phyloP scores from a whole-genome alignment of 2,888 invertebrate genomes.

The Tanypteryx hageni region DNA sequence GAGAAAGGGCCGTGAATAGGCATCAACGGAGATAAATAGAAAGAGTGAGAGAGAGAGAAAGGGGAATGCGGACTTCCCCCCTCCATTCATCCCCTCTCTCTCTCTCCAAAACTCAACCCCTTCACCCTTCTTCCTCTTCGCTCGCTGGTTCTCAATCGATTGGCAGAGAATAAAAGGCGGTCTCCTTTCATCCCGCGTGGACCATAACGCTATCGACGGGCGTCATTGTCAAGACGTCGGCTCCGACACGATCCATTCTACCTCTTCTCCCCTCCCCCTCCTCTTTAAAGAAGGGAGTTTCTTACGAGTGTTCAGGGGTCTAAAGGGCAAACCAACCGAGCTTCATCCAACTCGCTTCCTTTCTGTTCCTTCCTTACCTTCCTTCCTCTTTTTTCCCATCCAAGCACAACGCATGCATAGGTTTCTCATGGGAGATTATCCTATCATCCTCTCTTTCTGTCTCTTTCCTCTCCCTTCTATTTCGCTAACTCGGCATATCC shows the following conservation, averaged over 20 bases:
- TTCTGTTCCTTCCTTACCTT: too few relatives aligned
- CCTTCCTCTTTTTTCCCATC: too few relatives aligned
- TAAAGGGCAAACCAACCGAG: slow-evolving; percentile 23
- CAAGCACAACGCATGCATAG: too few relatives aligned
- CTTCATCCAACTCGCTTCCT: too few relatives aligned
- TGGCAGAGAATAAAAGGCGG: not conserved
- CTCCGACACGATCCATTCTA: not conserved
- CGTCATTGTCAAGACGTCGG: slow-evolving; percentile 6
- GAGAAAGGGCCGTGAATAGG: not conserved
- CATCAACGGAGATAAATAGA: slow-evolving; percentile 23
- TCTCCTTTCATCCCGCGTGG: not conserved
- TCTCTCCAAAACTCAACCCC: too few relatives aligned
- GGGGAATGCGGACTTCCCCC: too few relatives aligned
- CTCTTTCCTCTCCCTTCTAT: too few relatives aligned
- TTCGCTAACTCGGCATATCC: not conserved
- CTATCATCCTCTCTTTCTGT: too few relatives aligned
- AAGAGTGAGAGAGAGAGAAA: too few relatives aligned
- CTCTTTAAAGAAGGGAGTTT: not conserved
- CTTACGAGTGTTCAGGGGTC: not conserved
- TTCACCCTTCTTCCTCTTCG: not conserved
- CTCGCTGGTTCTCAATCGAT: not conserved
- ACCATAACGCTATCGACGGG: slow-evolving; percentile 20
- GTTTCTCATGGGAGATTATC: too few relatives aligned
- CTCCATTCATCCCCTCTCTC: too few relatives aligned
- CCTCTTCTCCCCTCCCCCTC: not conserved